phyloP scores from a whole-genome alignment of 2,888 invertebrate species.

The Molorchus minor region DNA sequence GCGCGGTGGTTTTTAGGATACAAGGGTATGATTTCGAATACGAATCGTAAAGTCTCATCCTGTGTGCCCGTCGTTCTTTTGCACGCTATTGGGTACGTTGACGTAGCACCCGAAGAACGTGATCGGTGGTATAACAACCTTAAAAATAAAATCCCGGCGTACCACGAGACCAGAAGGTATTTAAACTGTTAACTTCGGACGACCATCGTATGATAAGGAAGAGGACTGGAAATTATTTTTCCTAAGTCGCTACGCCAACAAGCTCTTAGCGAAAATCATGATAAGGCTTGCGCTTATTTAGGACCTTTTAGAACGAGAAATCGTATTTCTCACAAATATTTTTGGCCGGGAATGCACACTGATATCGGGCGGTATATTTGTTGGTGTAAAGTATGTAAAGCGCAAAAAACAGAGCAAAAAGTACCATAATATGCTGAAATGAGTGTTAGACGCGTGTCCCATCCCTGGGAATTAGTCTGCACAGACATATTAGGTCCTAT shows the following conservation, averaged over 20 bases:
- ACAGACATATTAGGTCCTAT: constrained; percentile 17
- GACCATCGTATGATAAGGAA: constrained; percentile 14
- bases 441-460: constrained; percentile 22
- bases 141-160: not conserved
- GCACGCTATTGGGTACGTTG: not conserved
- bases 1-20: constrained; percentile 41
- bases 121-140: constrained; percentile 5
- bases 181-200: not conserved
- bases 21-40: constrained; percentile 31
- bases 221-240: constrained; percentile 40
- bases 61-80: constrained; percentile 23
- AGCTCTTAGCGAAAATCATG: constrained; percentile 33
- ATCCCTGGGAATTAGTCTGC: constrained; percentile 15
- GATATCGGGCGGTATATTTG: constrained; percentile 9
- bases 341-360: constrained; percentile 31
- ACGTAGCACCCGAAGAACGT: not conserved
- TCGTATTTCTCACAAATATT: constrained; percentile 28
- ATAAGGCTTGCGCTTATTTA: constrained; percentile 33
- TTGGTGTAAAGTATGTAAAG: constrained; percentile 7
- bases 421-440: constrained; percentile 9
- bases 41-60: constrained; percentile 22
- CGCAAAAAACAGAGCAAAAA: constrained; percentile 2
- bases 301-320: constrained; percentile 35
- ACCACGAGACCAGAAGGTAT: not conserved
- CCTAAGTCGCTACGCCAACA: constrained; percentile 31